Evolutionary conservation across 2,888 invertebrate genomes (phyloP).

Genomic region (Eupithecia tripunctaria): DNA sequence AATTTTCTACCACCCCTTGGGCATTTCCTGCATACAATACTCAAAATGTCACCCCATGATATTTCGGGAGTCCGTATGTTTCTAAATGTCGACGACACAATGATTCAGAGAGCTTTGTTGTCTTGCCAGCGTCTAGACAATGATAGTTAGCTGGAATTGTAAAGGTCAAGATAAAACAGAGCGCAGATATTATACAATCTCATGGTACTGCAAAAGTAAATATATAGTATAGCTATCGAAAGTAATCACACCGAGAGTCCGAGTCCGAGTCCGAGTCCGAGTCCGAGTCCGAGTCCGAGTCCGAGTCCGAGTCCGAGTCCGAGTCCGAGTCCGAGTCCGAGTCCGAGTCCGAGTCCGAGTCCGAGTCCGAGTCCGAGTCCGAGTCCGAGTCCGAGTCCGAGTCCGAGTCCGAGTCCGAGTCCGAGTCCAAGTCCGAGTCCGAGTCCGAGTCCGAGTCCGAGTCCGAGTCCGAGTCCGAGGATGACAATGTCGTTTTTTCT

Average conservation of each 20-base stretch:
- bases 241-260: background rate
- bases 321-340: too few relatives aligned
- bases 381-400: too few relatives aligned
- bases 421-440: too few relatives aligned
- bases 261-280: too few relatives aligned
- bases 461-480: too few relatives aligned
- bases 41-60: conserved; percentile 40
- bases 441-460: too few relatives aligned
- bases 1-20: conserved; percentile 13
- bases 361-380: too few relatives aligned
- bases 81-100: conserved; percentile 40
- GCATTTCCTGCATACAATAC: conserved; percentile 18
- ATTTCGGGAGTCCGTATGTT: conserved; percentile 38
- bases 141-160: conserved; percentile 24
- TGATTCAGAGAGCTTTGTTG: conserved; percentile 36
- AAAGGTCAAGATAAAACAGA: conserved; percentile 9
- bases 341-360: too few relatives aligned
- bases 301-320: too few relatives aligned
- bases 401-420: too few relatives aligned
- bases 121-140: conserved; percentile 36
- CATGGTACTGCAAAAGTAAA: background rate
- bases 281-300: too few relatives aligned
- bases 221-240: background rate
- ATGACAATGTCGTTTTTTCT: too few relatives aligned
- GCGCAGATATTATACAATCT: background rate